Evolutionary conservation across 2,113 vertebrate species (phyloP), one percentile per base, ranked within the genome.

Genomic region (Daubentonia madagascariensis): DNA sequence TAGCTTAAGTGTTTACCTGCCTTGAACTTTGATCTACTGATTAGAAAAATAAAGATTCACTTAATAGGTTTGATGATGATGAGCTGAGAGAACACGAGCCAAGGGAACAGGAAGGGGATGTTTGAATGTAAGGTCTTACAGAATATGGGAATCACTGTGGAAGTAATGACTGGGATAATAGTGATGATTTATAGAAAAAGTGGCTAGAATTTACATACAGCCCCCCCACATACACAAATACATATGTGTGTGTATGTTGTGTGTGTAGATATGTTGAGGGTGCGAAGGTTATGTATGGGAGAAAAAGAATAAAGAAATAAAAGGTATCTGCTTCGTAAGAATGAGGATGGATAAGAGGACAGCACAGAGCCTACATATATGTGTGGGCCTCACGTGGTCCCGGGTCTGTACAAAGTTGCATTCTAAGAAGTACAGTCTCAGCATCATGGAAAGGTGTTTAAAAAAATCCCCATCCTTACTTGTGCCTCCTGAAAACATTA

Each of bases 21-120:
- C 79, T 88, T 92, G 35, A 92, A 87, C 93, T 95, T 65, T 61
- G 68, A 7, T 65, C n/a, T 32, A n/a, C n/a, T 87, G 35, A 80
- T 80, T 30, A 85, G 75, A 84, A 90, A 92, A 84, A 89, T 9
- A 63, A 84, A 92, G 45, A 48, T 23, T 37, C n/a, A 18, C 70
- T 54, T 45, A 81, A 72, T 32, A 93, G 45, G 54, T 67, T 0
- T 67, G 40, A 14, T n/a, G 16, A 63, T 25, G 35, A 16, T 87
- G 48, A 92, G 35, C 1, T 23, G 35, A 80, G 14, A 2, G 8
- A 68, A 40, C 61, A 28, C 7, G 48, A 91, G 28, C 3, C 6
- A 78, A 86, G 61, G 86, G 8, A 70, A 63, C 1, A 59, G 7
- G 28, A 83, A 95, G 11, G 4, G 5, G 8, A 5, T 37, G 10